phyloP scores from a whole-genome alignment of 2,888 invertebrate genomes.

The Prosapia bicincta region DNA sequence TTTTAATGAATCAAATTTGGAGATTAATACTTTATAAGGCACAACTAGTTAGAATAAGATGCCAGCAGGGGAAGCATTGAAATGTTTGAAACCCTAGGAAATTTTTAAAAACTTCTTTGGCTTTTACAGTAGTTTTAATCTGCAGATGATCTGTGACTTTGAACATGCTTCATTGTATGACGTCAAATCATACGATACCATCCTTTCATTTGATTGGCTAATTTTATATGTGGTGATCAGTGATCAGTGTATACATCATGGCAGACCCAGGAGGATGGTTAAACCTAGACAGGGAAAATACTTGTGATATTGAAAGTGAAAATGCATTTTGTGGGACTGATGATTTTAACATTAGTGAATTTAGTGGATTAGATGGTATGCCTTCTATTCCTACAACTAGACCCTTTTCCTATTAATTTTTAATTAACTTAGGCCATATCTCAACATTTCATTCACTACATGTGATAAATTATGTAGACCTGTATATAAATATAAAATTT shows the following conservation, averaged over 20 bases:
- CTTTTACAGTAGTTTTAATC: too few relatives aligned
- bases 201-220: not conserved
- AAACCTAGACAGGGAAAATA: conserved; percentile 45
- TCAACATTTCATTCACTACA: conserved; percentile 5
- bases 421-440: too few relatives aligned
- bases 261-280: conserved; percentile 34
- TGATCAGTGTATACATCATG: conserved; percentile 23
- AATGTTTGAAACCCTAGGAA: too few relatives aligned
- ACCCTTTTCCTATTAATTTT: too few relatives aligned
- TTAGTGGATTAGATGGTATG: conserved; percentile 67
- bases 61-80: too few relatives aligned
- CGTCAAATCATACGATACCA: conserved; percentile 30
- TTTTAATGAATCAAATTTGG: too few relatives aligned
- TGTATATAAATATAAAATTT: too few relatives aligned
- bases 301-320: conserved; percentile 44
- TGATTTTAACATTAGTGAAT: conserved; percentile 63
- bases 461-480: not conserved
- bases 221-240: conserved; percentile 18
- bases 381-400: conserved; percentile 33
- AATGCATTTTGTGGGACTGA: conserved; percentile 51
- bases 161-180: conserved; percentile 5
- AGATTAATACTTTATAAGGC: too few relatives aligned
- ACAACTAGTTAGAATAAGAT: too few relatives aligned
- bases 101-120: too few relatives aligned
- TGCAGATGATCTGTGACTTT: not conserved